Evolutionary conservation across 2,113 vertebrate genomes (phyloP), one percentile per base, ranked within the genome.

Genomic region (Pollachius pollachius): DNA sequence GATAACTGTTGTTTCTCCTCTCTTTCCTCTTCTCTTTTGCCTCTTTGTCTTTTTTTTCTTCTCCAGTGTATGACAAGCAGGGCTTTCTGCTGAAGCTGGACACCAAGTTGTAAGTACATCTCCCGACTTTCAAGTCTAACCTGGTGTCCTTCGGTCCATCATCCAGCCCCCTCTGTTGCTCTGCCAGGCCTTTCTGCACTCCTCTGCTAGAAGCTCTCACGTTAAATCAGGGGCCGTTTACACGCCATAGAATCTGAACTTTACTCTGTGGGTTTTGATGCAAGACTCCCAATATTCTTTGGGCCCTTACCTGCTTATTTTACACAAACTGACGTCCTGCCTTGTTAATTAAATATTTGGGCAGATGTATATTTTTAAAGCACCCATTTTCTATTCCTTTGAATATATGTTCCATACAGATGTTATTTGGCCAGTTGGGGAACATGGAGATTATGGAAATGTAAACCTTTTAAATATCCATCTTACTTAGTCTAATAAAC

Each of bases 31-130:
- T 80, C 16, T 76, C 58, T 75, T 48, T 13, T 13, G 8, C 8
- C 41, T 48, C 8, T 13, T 7, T 13, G 18, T 79, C 23, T 79
- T 37, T 70, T 30, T 58, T 85, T 91, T 85, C 90, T 85, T 21
- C 18, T 90, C 16, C 92, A 99, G 97, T 95, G 83, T 97, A 96
- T 87, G 97, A 98, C 89, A 95, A 94, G 63, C 93, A 98, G 88
- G 97, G 97, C 78, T 99, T 99, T 89, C 92, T 97, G 79, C 89
- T 96, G 89, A 94, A 96, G 84, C 89, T 98, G 92, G 97, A 99
- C 77, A 92, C 92, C 65, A 97, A 95, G 91, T 80, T 97, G 97
- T 99, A 91, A 99, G 97, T 98, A 93, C 59, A 70, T 65, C 5
- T 63, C 82, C 56, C 17, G 6, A 13, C 41, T 12, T 48, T 48